Evolutionary conservation across 2,888 invertebrate genomes (phyloP).

Genomic region (Trichacis sp.): DNA sequence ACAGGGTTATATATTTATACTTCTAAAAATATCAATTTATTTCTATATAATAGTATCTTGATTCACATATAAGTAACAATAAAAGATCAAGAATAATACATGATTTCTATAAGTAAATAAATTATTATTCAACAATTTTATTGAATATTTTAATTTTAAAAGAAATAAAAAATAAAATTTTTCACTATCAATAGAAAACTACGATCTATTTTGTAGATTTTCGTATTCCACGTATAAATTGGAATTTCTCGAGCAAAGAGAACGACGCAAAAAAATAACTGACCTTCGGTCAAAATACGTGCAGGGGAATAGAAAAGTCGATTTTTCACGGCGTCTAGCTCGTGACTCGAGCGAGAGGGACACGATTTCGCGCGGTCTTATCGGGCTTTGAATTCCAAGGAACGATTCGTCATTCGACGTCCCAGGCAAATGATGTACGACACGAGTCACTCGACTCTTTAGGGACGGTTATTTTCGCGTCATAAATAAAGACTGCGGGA

Average conservation of each 20-base stretch:
- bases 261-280: neutral
- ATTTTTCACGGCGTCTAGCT: neutral
- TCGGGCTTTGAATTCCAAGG: neutral
- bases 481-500: slow-evolving; percentile 36
- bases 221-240: too few species aligned
- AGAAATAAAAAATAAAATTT: too few species aligned
- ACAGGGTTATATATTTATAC: too few species aligned
- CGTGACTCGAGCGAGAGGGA: neutral
- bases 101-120: neutral
- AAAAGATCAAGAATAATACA: neutral
- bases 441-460: slow-evolving; percentile 7
- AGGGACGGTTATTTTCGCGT: slow-evolving; percentile 24
- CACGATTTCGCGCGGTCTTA: slow-evolving; percentile 7
- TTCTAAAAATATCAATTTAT: too few species aligned
- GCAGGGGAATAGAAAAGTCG: neutral
- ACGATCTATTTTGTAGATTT: too few species aligned
- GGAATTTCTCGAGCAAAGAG: neutral
- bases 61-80: neutral
- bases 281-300: too few species aligned
- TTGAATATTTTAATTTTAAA: too few species aligned
- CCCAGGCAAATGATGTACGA: slow-evolving; percentile 17
- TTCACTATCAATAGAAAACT: too few species aligned
- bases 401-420: slow-evolving; percentile 14
- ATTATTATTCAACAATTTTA: too few species aligned
- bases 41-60: too few species aligned